phyloP scores from a whole-genome alignment of 2,888 invertebrate genomes.

The Criorhina ranunculi region DNA sequence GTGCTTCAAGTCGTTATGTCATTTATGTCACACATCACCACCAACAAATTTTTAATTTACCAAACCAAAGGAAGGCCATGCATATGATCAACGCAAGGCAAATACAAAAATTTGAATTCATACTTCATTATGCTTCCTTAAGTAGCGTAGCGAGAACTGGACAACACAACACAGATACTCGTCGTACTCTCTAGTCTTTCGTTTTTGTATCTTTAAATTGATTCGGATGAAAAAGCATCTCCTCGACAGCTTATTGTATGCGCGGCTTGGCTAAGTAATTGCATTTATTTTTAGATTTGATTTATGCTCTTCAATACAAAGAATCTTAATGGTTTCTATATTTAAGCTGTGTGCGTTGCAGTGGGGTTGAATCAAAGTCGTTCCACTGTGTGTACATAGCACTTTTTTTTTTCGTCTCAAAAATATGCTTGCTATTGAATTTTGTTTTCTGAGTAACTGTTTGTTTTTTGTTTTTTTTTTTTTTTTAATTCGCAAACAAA shows the following conservation, averaged over 20 bases:
- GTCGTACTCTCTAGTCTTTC: not conserved
- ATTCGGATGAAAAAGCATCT: slow-evolving; percentile 69
- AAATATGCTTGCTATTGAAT: slow-evolving; percentile 48
- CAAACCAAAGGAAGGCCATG: slow-evolving; percentile 52
- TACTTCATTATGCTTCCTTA: slow-evolving; percentile 54
- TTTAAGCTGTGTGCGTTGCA: slow-evolving; percentile 26
- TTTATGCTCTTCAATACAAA: slow-evolving; percentile 54
- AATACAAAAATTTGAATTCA: slow-evolving; percentile 34
- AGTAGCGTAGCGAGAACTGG: not conserved
- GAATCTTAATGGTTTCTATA: slow-evolving; percentile 17
- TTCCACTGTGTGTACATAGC: slow-evolving; percentile 16
- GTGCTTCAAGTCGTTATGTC: slow-evolving; percentile 55
- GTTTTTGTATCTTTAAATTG: slow-evolving; percentile 67
- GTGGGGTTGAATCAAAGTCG: slow-evolving; percentile 38
- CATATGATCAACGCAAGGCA: slow-evolving; percentile 42
- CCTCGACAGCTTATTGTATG: slow-evolving; percentile 49
- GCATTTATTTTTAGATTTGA: slow-evolving; percentile 74
- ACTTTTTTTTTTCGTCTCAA: slow-evolving; percentile 12
- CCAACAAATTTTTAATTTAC: slow-evolving; percentile 54
- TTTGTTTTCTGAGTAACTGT: slow-evolving; percentile 27
- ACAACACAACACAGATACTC: slow-evolving; percentile 56
- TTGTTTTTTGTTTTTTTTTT: slow-evolving; percentile 63
- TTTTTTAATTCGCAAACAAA: slow-evolving; percentile 58
- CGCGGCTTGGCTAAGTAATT: slow-evolving; percentile 62
- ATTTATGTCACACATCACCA: slow-evolving; percentile 34